Evolutionary conservation across 2,888 invertebrate species (phyloP), one percentile per base, ranked within the genome.

Genomic region (Crocallis elinguaria): DNA sequence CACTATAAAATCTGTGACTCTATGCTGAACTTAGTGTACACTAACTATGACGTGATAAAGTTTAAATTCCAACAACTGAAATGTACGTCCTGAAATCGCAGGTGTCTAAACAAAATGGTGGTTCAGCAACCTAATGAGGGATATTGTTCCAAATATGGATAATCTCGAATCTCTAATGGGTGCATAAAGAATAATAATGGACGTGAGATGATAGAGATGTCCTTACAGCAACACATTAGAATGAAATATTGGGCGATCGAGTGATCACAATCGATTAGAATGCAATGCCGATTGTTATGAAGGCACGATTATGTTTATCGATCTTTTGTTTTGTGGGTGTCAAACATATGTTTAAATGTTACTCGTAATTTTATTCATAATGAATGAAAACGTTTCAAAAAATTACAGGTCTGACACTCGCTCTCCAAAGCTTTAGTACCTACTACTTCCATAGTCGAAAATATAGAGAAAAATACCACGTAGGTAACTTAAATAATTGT

Each of bases 151-250:
- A 54, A 61, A 67, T 67, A 63, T 39, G 58, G 44, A 43, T 58
- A 64, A 72, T 75, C 69, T 71, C 43, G 44, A 58, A 73, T 73
- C 75, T 61, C 48, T 64, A 69, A 68, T 67, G 60, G 59, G 41
- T 33, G 35, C 51, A 43, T 67, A 66, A 59, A 60, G 60, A 54
- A 63, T 56, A 58, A 45, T 65, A 64, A 69, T 62, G 55, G 59
- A 32, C 23, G 36, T 29, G 46, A 43, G 64, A 61, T 64, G 45
- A 55, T 57, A 60, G 49, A 56, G 65, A 67, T 69, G 74, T 68
- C 74, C 75, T 74, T 74, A 66, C 64, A 52, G 7, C 42, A 62
- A 59, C 64, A 63, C 68, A 69, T 73, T 71, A 71, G 53, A 60
- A 62, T 73, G 66, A 73, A 61, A 58, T 73, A 73, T 72, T 61